phyloP scores from a whole-genome alignment of 2,797 vertebrate genomes.

The Pogonophryne albipinna region DNA sequence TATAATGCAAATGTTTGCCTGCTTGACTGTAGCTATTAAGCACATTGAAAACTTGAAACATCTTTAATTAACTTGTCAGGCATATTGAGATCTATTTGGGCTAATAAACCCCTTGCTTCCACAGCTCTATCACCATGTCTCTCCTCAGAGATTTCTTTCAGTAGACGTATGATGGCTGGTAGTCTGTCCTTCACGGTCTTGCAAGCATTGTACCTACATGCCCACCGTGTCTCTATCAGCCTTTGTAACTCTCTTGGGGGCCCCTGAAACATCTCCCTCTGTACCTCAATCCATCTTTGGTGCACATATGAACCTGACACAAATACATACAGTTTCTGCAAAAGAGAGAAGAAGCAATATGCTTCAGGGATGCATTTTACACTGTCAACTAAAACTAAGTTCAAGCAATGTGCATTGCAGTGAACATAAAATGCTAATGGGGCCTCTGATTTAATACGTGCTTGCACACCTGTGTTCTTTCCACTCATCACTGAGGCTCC shows the following conservation, averaged over 20 bases:
- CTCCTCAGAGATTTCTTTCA: too few species aligned
- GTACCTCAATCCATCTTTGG: slow-evolving; percentile 9
- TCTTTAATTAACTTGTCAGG: slow-evolving; percentile 41
- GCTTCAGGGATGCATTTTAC: slow-evolving; percentile 24
- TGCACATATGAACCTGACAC: slow-evolving; percentile 30
- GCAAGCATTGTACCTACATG: too few species aligned
- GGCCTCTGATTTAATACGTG: slow-evolving; percentile 11
- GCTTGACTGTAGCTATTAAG: slow-evolving; percentile 20
- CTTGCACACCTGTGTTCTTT: slow-evolving; percentile 20
- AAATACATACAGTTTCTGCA: slow-evolving; percentile 39
- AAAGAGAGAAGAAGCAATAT: slow-evolving; percentile 26
- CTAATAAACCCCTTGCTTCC: too few species aligned
- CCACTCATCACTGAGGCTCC: slow-evolving; percentile 18
- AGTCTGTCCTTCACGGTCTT: too few species aligned
- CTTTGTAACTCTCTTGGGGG: background rate
- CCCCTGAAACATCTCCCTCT: background rate
- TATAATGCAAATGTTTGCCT: slow-evolving; percentile 37
- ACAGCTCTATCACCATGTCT: too few species aligned
- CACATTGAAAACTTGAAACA: slow-evolving; percentile 33
- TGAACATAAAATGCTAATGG: slow-evolving; percentile 26
- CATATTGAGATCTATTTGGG: too few species aligned
- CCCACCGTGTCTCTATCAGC: too few species aligned
- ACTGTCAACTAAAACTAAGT: slow-evolving; percentile 33
- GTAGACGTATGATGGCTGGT: too few species aligned
- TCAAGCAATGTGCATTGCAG: slow-evolving; percentile 27